Conservation (phyloP, 2,113 vertebrate species). For the Nettapus auritus region DNA sequence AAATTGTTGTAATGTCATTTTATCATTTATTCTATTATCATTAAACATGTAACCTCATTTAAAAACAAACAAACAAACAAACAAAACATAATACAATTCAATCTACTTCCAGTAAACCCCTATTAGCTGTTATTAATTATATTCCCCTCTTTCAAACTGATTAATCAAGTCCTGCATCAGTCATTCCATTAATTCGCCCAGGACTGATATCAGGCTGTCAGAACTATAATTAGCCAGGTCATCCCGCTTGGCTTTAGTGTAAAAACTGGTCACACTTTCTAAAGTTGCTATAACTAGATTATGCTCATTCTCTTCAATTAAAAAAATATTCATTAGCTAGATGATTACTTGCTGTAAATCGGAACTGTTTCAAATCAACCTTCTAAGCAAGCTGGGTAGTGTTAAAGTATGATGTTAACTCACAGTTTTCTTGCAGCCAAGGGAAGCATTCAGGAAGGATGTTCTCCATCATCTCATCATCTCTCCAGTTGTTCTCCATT, state of each 20-base stretch:
- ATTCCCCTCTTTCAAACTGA: neutral
- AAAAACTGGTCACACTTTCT: neutral
- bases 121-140: neutral
- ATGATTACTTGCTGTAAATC: neutral
- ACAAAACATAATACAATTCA: neutral
- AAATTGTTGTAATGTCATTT: neutral
- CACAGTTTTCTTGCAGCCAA: neutral
- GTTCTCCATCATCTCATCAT: no score
- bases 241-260: neutral
- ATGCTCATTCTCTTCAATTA: neutral
- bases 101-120: neutral
- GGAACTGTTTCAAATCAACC: slow-evolving; percentile 11
- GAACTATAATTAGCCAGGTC: slow-evolving; percentile 1
- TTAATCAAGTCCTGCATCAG: neutral
- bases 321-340: slow-evolving; percentile 4
- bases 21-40: neutral
- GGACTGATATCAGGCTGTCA: neutral
- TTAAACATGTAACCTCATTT: neutral
- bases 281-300: neutral
- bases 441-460: neutral
- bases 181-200: slow-evolving; percentile 5
- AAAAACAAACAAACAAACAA: no score
- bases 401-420: neutral
- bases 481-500: no score
- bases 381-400: neutral